Evolutionary conservation across 2,113 vertebrate species (phyloP).

Genomic region (rabbit (Oryctolagus cuniculus)): mOryCun1.1 NC_091435.1:163680501-163681000

Average conservation of each 20-base stretch:
- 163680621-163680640: neutral
- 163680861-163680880: neutral
- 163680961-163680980: neutral
- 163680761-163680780: neutral
- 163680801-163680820: neutral
- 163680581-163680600: constrained; percentile 53
- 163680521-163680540: constrained; percentile 62
- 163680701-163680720: neutral
- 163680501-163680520: constrained; percentile 90
- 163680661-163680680: neutral
- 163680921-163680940: neutral
- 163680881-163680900: constrained; percentile 2
- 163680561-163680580: neutral
- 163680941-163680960: constrained; percentile 31
- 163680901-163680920: constrained; percentile 8
- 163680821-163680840: constrained; percentile 12
- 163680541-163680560: neutral
- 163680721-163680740: neutral
- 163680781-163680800: neutral
- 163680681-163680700: neutral
- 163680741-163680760: neutral
- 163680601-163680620: constrained; percentile 76
- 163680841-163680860: neutral
- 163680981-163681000: neutral
- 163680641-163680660: neutral